Percentiles rank a stretch among this genome's conserved stretches.
phyloP scores from a whole-genome alignment of 2,113 vertebrate genomes.

The Syrmaticus mikado region DNA sequence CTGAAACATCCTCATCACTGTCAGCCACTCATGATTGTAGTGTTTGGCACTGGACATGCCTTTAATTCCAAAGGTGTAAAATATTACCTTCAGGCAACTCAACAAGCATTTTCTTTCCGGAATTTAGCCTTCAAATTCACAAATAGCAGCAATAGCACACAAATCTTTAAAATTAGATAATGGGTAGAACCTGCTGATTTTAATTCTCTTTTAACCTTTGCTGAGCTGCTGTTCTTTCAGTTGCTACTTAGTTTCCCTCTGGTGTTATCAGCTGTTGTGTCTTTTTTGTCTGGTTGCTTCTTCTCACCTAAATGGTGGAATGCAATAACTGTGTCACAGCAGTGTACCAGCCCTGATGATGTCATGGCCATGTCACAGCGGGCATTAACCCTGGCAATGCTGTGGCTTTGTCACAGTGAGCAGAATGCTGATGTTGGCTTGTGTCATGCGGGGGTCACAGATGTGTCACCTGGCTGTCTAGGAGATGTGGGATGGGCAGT shows the following conservation, averaged over 20 bases:
- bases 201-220: background rate
- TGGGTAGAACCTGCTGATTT: background rate
- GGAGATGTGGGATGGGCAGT: background rate
- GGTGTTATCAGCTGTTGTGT: background rate
- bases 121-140: background rate
- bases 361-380: rapidly evolving
- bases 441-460: background rate
- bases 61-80: background rate
- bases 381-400: background rate
- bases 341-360: background rate
- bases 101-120: background rate
- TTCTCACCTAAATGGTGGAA: background rate
- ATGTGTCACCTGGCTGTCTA: background rate
- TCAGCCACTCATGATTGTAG: too few relatives aligned
- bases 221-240: background rate
- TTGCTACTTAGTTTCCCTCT: background rate
- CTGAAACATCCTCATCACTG: too few relatives aligned
- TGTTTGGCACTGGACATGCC: background rate
- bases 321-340: background rate
- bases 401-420: background rate
- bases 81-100: background rate
- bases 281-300: background rate
- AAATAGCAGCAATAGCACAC: background rate
- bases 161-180: background rate
- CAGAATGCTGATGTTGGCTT: background rate